Percentiles rank a stretch among this genome's conserved stretches.
Evolutionary conservation across 2,888 invertebrate species (phyloP).

Genomic region (Tenthredo livida): DNA sequence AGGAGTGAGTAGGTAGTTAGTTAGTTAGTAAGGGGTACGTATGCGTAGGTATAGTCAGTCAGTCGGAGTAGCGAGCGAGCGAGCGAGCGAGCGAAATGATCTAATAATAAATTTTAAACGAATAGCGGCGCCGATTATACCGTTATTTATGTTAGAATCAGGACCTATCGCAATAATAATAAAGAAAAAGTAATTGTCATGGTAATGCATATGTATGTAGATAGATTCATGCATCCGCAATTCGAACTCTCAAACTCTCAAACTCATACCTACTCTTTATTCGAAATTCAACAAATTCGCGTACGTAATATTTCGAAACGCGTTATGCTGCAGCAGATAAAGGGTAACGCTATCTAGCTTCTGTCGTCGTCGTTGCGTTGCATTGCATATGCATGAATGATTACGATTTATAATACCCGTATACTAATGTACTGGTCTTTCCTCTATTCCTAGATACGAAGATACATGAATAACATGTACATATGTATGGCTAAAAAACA

Average conservation of each 20-base stretch:
- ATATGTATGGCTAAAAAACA: neutral
- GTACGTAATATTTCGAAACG: too few species aligned
- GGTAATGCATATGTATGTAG: neutral
- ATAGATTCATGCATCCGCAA: neutral
- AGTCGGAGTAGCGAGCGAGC: neutral
- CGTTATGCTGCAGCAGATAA: too few species aligned
- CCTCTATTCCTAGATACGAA: neutral
- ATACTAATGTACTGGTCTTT: neutral
- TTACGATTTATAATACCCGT: neutral
- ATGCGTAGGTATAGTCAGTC: neutral
- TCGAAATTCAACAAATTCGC: neutral
- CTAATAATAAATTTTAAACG: slow-evolving; percentile 27
- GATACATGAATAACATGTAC: too few species aligned
- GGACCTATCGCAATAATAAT: slow-evolving; percentile 4
- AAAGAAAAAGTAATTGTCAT: neutral
- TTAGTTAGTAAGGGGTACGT: neutral
- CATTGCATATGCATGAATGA: too few species aligned
- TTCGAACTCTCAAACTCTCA: too few species aligned
- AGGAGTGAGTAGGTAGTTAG: neutral
- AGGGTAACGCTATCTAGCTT: neutral
- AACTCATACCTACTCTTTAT: too few species aligned
- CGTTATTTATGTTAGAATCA: neutral
- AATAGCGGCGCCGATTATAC: neutral
- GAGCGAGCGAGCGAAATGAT: neutral
- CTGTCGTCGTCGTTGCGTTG: neutral